Percentiles rank a stretch among this genome's conserved stretches.
Evolutionary conservation across 2,888 invertebrate genomes (phyloP).

Genomic region (Stenodera caucasica): DNA sequence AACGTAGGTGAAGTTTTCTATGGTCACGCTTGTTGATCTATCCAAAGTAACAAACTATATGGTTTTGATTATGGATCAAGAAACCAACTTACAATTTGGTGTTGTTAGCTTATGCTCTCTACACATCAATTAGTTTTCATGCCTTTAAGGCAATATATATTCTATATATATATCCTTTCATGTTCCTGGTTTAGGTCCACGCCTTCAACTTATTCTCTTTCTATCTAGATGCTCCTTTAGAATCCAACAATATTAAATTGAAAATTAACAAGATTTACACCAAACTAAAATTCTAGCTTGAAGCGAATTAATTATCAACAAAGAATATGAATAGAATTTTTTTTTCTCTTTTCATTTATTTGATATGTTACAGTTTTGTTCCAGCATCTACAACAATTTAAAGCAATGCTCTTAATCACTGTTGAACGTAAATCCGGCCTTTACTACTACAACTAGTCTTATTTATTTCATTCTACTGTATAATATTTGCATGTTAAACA

Average conservation of each 20-base stretch:
- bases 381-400: background rate
- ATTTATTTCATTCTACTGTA: constrained; percentile 25
- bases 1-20: constrained; percentile 8
- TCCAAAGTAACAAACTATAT: background rate
- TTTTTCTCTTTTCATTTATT: background rate
- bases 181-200: too few species aligned
- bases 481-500: constrained; percentile 27
- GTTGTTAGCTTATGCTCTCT: constrained; percentile 5
- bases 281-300: background rate
- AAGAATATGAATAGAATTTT: background rate
- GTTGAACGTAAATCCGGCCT: background rate
- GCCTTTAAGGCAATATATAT: background rate
- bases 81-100: constrained; percentile 6
- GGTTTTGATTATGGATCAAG: constrained; percentile 4
- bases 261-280: constrained; percentile 5
- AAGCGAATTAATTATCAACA: background rate
- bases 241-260: background rate
- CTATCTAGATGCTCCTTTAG: background rate
- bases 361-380: background rate
- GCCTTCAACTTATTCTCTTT: too few species aligned
- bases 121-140: constrained; percentile 6
- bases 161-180: background rate
- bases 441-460: constrained; percentile 13
- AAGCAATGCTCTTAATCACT: background rate
- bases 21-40: background rate